phyloP scores from a whole-genome alignment of 2,888 invertebrate genomes.

The Acheta domesticus region DNA sequence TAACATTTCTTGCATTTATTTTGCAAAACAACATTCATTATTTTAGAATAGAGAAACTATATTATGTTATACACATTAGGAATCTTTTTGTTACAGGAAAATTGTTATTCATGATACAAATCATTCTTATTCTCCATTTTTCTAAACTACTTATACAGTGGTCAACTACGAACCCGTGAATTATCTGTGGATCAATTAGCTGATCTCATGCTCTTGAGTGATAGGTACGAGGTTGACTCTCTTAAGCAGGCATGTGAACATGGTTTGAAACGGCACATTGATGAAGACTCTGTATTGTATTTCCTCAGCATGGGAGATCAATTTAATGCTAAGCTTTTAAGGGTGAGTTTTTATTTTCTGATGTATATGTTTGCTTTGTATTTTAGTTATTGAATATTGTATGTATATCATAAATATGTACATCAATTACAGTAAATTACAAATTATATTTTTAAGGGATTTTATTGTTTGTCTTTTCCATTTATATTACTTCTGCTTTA shows the following conservation, averaged over 20 bases:
- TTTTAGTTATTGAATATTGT: neutral
- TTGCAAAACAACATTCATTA: too few species aligned
- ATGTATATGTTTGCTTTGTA: neutral
- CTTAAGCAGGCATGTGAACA: conserved; percentile 63
- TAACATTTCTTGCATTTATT: too few species aligned
- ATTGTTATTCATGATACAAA: conserved; percentile 64
- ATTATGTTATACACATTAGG: too few species aligned
- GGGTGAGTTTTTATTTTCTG: conserved; percentile 46
- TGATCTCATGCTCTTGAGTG: conserved; percentile 62
- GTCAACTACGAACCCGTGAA: conserved; percentile 55
- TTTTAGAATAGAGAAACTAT: too few species aligned
- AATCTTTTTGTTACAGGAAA: conserved; percentile 51
- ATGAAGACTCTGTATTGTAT: conserved; percentile 62
- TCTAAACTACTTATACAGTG: conserved; percentile 62
- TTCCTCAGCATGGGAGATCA: conserved; percentile 65
- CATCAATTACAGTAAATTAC: neutral
- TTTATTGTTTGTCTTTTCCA: too few species aligned
- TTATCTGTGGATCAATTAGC: conserved; percentile 55
- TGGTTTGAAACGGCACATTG: conserved; percentile 57
- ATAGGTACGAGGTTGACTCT: conserved; percentile 60
- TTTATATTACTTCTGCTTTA: too few species aligned
- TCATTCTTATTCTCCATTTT: conserved; percentile 59
- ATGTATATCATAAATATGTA: neutral
- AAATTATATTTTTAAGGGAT: neutral
- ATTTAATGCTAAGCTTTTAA: conserved; percentile 57